phyloP scores from a whole-genome alignment of 2,113 vertebrate genomes.

The Forbesichthys papilliferus region DNA sequence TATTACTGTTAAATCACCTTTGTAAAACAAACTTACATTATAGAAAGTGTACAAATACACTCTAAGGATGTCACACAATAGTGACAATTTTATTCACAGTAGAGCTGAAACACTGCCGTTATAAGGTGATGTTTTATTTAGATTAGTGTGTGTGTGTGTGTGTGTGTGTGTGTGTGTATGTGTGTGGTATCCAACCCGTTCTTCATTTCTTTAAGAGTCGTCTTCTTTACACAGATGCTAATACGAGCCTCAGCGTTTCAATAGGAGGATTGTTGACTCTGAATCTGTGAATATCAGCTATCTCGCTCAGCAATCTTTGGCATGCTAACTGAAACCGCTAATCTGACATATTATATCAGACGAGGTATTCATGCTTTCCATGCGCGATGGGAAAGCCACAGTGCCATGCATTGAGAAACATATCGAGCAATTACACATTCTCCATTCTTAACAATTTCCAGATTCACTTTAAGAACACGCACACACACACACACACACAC shows the following conservation, averaged over 20 bases:
- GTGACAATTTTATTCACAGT: too few species aligned
- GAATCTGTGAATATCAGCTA: constrained; percentile 61
- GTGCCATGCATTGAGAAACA: constrained; percentile 54
- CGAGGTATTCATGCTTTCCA: constrained; percentile 71
- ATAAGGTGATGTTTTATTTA: not conserved
- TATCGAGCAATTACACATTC: constrained; percentile 61
- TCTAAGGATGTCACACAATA: too few species aligned
- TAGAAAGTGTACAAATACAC: not conserved
- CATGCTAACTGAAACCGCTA: constrained; percentile 74
- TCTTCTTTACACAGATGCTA: constrained; percentile 72
- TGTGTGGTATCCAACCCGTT: constrained; percentile 52
- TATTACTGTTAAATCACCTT: too few species aligned
- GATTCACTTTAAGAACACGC: constrained; percentile 46
- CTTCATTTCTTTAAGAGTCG: constrained; percentile 71
- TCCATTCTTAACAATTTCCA: constrained; percentile 63
- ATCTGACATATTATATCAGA: constrained; percentile 78
- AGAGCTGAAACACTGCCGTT: too few species aligned
- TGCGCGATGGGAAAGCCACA: constrained; percentile 66
- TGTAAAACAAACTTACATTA: not conserved
- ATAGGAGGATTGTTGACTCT: constrained; percentile 66
- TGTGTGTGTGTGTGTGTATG: constrained; percentile 3
- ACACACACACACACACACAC: constrained; percentile 9
- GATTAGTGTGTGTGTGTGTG: constrained; percentile 10
- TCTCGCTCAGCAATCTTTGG: constrained; percentile 69
- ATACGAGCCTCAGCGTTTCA: constrained; percentile 69